Conservation (phyloP, 2,888 invertebrate genomes). For the Theretra japonica region DNA sequence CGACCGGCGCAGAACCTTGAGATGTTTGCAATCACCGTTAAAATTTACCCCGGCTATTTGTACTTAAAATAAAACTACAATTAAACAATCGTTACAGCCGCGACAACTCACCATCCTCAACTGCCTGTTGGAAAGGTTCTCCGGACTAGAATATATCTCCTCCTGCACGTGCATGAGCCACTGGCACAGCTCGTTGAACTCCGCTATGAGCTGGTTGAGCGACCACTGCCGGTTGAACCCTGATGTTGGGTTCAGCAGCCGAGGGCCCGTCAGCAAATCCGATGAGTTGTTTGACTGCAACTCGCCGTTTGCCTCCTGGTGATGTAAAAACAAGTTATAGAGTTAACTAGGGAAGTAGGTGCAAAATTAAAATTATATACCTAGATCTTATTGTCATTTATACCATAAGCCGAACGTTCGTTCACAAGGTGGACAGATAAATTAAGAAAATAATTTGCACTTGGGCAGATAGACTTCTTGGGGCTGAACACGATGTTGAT, state of each 20-base stretch:
- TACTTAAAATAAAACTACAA: no score
- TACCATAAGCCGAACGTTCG: no score
- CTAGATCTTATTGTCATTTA: no score
- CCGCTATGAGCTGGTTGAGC: conserved; percentile 89
- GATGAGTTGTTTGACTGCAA: conserved; percentile 87
- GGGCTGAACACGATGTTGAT: no score
- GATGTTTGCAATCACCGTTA: no score
- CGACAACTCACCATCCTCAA: conserved; percentile 85
- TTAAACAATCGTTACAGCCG: neutral
- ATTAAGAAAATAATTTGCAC: no score
- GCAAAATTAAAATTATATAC: no score
- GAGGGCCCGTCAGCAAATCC: conserved; percentile 65
- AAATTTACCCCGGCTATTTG: no score
- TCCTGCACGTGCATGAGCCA: conserved; percentile 92
- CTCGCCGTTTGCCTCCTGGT: conserved; percentile 91
- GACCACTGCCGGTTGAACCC: conserved; percentile 87
- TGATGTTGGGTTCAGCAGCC: conserved; percentile 67
- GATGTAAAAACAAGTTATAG: neutral
- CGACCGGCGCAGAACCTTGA: no score
- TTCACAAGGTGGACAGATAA: no score
- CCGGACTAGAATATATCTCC: conserved; percentile 90
- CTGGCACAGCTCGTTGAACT: conserved; percentile 92
- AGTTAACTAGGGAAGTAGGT: neutral
- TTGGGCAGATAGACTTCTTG: no score
- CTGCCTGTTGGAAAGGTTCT: conserved; percentile 87